Conservation (phyloP, 2,113 vertebrate genomes). For the Lampris incognitus region DNA sequence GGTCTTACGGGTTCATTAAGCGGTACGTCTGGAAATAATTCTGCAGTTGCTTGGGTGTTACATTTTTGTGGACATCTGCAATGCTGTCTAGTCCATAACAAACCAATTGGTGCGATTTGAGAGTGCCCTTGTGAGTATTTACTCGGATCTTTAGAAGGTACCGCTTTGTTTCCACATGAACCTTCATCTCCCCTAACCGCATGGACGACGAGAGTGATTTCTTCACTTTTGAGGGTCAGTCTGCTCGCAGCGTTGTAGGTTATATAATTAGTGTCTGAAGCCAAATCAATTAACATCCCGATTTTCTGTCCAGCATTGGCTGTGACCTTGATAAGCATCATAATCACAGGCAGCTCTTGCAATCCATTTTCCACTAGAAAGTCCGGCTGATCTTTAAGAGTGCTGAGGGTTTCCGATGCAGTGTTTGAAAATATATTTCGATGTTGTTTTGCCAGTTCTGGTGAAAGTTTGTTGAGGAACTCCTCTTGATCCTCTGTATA, state of each 20-base stretch:
- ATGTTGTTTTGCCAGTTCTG: slow-evolving; percentile 10
- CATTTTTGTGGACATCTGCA: neutral
- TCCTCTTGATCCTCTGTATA: neutral
- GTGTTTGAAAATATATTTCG: slow-evolving; percentile 13
- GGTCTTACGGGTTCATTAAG: neutral
- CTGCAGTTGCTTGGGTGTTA: slow-evolving; percentile 1
- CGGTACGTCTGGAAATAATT: slow-evolving; percentile 4
- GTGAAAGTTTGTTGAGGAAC: neutral
- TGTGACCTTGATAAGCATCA: neutral
- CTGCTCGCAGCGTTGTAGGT: slow-evolving; percentile 13
- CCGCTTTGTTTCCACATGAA: slow-evolving; percentile 7
- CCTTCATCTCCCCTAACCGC: slow-evolving; percentile 6
- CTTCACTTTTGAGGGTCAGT: slow-evolving; percentile 13
- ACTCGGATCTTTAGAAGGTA: slow-evolving; percentile 14
- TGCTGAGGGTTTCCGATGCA: neutral
- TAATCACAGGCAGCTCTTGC: neutral
- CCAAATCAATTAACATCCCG: slow-evolving; percentile 9
- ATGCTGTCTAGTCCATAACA: slow-evolving; percentile 20
- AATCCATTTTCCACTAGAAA: neutral
- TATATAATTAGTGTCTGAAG: slow-evolving; percentile 27
- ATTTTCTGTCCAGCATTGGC: slow-evolving; percentile 5
- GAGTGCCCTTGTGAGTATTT: slow-evolving; percentile 13
- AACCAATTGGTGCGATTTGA: slow-evolving; percentile 5
- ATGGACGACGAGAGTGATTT: slow-evolving; percentile 1
- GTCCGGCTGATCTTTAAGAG: neutral